Base-by-base conservation (phyloP, 2,888 invertebrate genomes). In the Operophtera brumata region DNA sequence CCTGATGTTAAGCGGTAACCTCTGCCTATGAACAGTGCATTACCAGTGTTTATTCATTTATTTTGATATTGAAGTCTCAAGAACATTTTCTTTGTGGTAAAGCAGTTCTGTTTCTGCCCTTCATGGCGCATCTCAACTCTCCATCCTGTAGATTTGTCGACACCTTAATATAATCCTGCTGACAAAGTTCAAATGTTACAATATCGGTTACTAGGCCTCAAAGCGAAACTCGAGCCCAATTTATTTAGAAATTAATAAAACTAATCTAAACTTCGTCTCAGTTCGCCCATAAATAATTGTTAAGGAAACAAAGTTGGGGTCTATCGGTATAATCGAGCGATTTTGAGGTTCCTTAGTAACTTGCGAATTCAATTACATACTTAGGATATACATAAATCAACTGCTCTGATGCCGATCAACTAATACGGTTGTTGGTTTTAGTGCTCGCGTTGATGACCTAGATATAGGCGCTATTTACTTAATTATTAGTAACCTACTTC, bases 371-470 rank as follows among this genome's bases (percentile, higher is more conserved):
- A 80, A 82, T 82, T 82, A 79, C 20, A 20, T 20, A 20, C 78
- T 76, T 73, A 69, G 70, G 70, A 75, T 75, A 73, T 69, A 75
- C 75, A 80, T 80, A 79, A 81, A 81, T 82, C 80, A 80, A 71
- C 62, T 59, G 65, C 53, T 67, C 69, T 69, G 75, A 74, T 74
- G 68, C 61, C 61, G 64, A 59, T 69, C 62, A 51, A 60, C 64
- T 71, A 69, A 72, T 69, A 72, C 64, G 59, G 59, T 61, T 59
- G 64, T 63, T 44, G 59, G 62, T 35, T 37, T 10, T 36, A 44
- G 37, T 43, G 6, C 6, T 51, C 35, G 2, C 6, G 48, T 40
- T 61, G 26, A 37, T 35, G 56, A 44, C 39, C 30, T 44, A 3
- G 39, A 37, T n/a, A 26, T 46, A 32, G 35, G 12, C 12, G 12